phyloP scores from a whole-genome alignment of 2,113 vertebrate genomes.

The Empidonax alnorum region DNA sequence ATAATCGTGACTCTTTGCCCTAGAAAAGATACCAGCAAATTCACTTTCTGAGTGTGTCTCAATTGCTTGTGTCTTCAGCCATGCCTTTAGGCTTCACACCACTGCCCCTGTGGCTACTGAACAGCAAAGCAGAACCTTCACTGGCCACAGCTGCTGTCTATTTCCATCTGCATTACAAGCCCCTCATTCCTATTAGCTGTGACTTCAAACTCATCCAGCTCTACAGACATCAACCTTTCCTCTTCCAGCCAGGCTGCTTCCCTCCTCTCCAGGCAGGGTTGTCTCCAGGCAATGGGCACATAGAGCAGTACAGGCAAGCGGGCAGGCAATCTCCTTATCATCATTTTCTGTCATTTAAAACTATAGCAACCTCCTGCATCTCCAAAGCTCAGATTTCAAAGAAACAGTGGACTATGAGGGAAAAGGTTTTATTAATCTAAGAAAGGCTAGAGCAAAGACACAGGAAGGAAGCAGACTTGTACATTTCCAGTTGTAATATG shows the following conservation, averaged over 20 bases:
- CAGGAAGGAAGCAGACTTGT: not conserved
- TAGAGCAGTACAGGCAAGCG: rapidly evolving
- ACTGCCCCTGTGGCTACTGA: not conserved
- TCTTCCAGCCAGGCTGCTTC: not conserved
- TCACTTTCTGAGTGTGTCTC: not conserved
- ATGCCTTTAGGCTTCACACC: not conserved
- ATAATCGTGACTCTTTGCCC: not conserved
- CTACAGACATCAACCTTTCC: not conserved
- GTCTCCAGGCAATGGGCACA: not conserved
- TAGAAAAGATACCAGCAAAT: not conserved
- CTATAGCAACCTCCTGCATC: not conserved
- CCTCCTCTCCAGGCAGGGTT: not conserved
- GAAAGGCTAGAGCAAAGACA: not conserved
- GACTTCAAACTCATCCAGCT: not conserved
- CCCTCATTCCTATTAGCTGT: not conserved
- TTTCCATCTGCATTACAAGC: not conserved
- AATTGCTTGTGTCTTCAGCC: not conserved
- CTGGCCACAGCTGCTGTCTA: not conserved
- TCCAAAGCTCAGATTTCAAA: not conserved
- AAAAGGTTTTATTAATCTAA: not conserved
- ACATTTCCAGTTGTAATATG: not conserved
- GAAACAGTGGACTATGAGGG: not conserved
- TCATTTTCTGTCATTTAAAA: not conserved
- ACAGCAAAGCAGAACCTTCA: not conserved
- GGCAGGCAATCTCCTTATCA: not conserved